Percentiles rank a stretch among this genome's conserved stretches.
Conservation (phyloP, 2,888 invertebrate genomes). For the Pyrocoelia pectoralis region DNA sequence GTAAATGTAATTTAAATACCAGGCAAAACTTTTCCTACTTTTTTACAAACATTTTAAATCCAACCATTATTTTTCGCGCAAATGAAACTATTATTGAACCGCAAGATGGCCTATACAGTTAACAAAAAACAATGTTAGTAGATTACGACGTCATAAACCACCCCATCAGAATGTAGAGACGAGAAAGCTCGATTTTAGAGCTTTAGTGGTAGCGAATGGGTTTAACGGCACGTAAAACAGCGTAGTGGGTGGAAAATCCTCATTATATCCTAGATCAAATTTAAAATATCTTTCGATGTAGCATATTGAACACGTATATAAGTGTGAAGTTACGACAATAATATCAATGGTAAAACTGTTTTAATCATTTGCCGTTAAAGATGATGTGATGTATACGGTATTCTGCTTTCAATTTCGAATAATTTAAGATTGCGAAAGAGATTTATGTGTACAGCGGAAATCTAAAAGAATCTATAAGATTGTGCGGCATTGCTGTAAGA, state of each 20-base stretch:
- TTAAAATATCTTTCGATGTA: conserved; percentile 19
- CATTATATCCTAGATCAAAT: conserved; percentile 33
- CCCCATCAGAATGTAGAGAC: conserved; percentile 27
- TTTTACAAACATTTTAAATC: not conserved
- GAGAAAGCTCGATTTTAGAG: conserved; percentile 14
- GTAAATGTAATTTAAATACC: conserved; percentile 13
- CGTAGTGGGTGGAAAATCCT: conserved; percentile 31
- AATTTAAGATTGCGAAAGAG: no score
- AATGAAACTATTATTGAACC: not conserved
- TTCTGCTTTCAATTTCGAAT: not conserved
- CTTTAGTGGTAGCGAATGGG: conserved; percentile 30
- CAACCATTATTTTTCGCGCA: not conserved
- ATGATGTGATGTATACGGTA: not conserved
- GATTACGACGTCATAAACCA: conserved; percentile 28
- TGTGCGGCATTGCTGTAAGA: no score
- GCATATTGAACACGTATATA: conserved; percentile 12
- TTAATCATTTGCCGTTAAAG: not conserved
- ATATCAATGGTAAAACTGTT: not conserved
- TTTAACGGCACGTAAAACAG: conserved; percentile 37
- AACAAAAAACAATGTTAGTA: conserved; percentile 17
- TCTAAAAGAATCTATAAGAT: no score
- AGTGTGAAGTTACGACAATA: not conserved
- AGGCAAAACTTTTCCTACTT: not conserved
- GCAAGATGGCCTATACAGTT: not conserved
- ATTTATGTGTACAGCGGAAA: no score